Conservation (phyloP, 2,888 invertebrate genomes). For the Silvanus unidentatus region DNA sequence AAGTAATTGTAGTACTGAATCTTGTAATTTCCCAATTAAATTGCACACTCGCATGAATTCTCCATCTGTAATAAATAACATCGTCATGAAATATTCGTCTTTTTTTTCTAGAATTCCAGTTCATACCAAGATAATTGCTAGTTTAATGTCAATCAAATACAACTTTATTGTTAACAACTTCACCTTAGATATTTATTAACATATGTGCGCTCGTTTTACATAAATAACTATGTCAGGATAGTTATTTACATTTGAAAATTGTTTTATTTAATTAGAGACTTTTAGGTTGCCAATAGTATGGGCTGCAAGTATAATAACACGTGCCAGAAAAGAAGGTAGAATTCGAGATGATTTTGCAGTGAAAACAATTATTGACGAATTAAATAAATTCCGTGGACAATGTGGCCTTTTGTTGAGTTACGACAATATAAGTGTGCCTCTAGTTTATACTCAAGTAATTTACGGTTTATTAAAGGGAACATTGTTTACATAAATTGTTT, state of each 20-base stretch:
- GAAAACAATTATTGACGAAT: conserved; percentile 81
- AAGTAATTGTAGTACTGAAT: too few species aligned
- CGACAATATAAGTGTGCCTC: conserved; percentile 73
- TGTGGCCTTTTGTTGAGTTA: conserved; percentile 71
- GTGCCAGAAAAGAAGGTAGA: conserved; percentile 83
- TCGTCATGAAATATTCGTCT: too few species aligned
- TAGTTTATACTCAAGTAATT: conserved; percentile 75
- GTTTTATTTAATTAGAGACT: conserved; percentile 7
- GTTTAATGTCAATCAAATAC: too few species aligned
- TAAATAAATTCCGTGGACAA: conserved; percentile 77
- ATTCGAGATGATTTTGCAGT: conserved; percentile 89
- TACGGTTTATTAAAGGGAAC: conserved; percentile 9
- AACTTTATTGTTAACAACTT: too few species aligned
- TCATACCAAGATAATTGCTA: too few species aligned
- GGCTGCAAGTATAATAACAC: conserved; percentile 84
- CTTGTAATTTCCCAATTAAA: too few species aligned
- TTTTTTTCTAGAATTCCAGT: too few species aligned
- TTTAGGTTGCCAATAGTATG: conserved; percentile 78
- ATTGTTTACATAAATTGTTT: conserved; percentile 8
- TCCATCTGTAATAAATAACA: too few species aligned
- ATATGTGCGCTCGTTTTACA: too few species aligned
- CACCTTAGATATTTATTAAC: too few species aligned
- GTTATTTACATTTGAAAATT: not conserved
- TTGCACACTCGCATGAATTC: too few species aligned
- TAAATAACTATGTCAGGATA: not conserved